A percentile compares a stretch with the other conserved stretches of the same genome.
These are phyloP conservation scores for Hipparchia sbordonii DNA, from an alignment of 2,888 invertebrate genomes.

Conservation along the genomic window DNA sequence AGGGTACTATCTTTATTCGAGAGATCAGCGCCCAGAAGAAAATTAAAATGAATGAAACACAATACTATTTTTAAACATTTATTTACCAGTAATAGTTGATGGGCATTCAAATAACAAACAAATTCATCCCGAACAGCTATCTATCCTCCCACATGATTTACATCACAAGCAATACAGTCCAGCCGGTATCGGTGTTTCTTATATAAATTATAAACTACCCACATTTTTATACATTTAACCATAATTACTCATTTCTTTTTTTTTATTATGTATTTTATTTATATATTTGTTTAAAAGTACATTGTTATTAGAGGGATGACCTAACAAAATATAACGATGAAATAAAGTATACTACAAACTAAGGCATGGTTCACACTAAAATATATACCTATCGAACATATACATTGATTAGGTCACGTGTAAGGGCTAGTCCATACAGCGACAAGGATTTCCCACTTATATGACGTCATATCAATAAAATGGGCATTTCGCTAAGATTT, in stretches of 20 bases:
- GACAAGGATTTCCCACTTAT: background rate
- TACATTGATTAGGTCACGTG: constrained; percentile 5
- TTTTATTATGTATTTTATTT: constrained; percentile 19
- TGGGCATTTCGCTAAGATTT: background rate
- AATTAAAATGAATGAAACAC: constrained; percentile 10
- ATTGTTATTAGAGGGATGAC: constrained; percentile 21
- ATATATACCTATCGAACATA: constrained; percentile 12
- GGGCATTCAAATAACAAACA: constrained; percentile 25
- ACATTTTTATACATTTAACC: constrained; percentile 17
- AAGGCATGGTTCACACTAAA: constrained; percentile 32
- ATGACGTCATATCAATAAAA: constrained; percentile 6
- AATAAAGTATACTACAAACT: constrained; percentile 26
- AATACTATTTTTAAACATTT: constrained; percentile 32
- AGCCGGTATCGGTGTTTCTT: background rate
- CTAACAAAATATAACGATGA: constrained; percentile 17
- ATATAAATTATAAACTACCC: constrained; percentile 25
- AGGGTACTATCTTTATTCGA: no score
- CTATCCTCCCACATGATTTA: constrained; percentile 26
- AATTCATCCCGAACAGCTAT: constrained; percentile 24
- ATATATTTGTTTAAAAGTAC: constrained; percentile 14
- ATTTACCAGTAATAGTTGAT: constrained; percentile 34
- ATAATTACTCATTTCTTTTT: background rate
- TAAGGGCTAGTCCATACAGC: background rate
- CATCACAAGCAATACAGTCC: constrained; percentile 14
- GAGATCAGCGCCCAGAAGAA: no score